A percentile compares a stretch with the other conserved stretches of the same genome.
Conservation (phyloP, 2,888 invertebrate species). For the Archips crataeganus region DNA sequence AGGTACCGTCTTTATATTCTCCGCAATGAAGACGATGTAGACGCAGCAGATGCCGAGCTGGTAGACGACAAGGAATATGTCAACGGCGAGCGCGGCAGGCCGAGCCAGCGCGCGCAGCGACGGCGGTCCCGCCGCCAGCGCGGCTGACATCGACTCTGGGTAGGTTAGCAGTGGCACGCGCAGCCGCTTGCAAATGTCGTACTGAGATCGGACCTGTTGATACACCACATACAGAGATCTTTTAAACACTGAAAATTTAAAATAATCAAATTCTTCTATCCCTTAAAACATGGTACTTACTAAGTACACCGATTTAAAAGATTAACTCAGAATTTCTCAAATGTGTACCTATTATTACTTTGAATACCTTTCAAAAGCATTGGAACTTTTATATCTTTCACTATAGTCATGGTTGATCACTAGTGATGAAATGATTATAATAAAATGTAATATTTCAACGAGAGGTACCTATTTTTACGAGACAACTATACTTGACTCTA, state of each 20-base stretch:
- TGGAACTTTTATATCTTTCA: too few species aligned
- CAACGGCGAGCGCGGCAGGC: conserved; percentile 87
- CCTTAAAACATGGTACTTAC: too few species aligned
- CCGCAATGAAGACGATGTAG: conserved; percentile 96
- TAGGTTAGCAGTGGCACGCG: conserved; percentile 92
- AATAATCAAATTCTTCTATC: too few species aligned
- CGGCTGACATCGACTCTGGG: conserved; percentile 92
- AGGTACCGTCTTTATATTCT: conserved; percentile 90
- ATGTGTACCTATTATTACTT: too few species aligned
- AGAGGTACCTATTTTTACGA: too few species aligned
- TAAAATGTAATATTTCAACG: too few species aligned
- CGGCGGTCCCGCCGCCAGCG: conserved; percentile 91
- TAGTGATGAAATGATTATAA: too few species aligned
- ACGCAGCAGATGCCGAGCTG: conserved; percentile 98
- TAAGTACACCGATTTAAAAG: too few species aligned
- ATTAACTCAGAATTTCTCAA: too few species aligned
- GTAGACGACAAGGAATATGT: conserved; percentile 91
- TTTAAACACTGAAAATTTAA: not conserved
- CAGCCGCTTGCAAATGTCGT: conserved; percentile 85
- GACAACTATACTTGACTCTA: too few species aligned
- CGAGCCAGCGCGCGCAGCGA: conserved; percentile 87
- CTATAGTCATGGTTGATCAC: too few species aligned
- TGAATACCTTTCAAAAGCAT: too few species aligned
- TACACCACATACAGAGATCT: not conserved
- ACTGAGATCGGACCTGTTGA: conserved; percentile 80